These are phyloP conservation scores for Emydura subglobosa DNA, from an alignment of 2,113 vertebrate genomes.

Conservation along the genomic window DNA sequence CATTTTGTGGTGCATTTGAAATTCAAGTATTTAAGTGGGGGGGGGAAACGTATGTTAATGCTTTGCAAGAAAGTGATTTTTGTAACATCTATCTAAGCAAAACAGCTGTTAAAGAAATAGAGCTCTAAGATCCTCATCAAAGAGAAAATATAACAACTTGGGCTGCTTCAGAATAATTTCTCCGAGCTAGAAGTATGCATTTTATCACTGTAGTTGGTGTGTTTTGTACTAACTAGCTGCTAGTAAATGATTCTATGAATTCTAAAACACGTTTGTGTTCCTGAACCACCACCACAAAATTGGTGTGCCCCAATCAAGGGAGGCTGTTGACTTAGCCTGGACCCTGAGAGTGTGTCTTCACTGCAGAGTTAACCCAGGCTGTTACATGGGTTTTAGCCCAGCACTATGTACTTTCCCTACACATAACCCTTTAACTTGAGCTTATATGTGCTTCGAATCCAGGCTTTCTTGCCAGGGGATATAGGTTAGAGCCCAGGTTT, in stretches of 20 bases:
- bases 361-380: not conserved
- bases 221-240: not conserved
- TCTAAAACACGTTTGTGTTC: not conserved
- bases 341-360: not conserved
- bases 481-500: not conserved
- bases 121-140: slow-evolving; percentile 54
- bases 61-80: slow-evolving; percentile 72
- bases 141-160: slow-evolving; percentile 52
- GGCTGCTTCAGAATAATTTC: slow-evolving; percentile 43
- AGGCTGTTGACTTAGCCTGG: not conserved
- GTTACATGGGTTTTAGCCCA: not conserved
- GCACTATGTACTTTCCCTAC: not conserved
- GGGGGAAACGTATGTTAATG: slow-evolving; percentile 77
- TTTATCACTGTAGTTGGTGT: slow-evolving; percentile 14
- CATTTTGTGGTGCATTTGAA: slow-evolving; percentile 76
- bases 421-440: not conserved
- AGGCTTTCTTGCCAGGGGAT: not conserved
- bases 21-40: slow-evolving; percentile 71
- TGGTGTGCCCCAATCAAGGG: not conserved
- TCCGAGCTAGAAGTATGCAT: not conserved
- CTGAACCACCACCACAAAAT: not conserved
- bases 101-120: slow-evolving; percentile 71
- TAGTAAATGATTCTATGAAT: not conserved
- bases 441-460: not conserved
- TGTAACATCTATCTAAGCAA: slow-evolving; percentile 64